A percentile compares a stretch with the other conserved stretches of the same genome.
Evolutionary conservation across 2,797 vertebrate genomes (phyloP).

Genomic region (Nyctibius grandis): DNA sequence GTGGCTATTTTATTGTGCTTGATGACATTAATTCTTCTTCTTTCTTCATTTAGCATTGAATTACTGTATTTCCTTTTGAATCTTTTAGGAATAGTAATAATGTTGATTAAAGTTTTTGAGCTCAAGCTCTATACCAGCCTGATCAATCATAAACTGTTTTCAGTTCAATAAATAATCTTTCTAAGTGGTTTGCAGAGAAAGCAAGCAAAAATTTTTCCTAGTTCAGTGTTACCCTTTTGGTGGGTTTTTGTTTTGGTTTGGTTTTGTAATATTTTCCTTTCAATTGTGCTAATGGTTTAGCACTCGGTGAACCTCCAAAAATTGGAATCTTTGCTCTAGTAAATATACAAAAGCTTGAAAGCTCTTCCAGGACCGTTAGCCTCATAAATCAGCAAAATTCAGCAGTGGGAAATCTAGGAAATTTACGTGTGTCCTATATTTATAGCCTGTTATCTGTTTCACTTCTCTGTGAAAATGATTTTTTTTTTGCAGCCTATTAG

Average conservation of each 20-base stretch:
- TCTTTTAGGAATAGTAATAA: neutral
- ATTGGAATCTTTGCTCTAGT: neutral
- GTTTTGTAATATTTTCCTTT: neutral
- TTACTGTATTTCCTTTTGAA: neutral
- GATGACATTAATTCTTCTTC: neutral
- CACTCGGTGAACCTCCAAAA: neutral
- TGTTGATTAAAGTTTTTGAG: neutral
- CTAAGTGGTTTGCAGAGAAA: neutral
- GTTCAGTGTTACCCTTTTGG: neutral
- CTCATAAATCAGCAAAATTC: neutral
- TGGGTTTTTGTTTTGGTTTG: rapidly evolving
- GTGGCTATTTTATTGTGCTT: neutral
- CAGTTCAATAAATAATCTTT: neutral
- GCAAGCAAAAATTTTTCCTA: neutral
- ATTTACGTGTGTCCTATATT: neutral
- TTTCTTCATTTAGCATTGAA: neutral
- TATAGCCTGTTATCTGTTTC: neutral
- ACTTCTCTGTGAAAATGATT: neutral
- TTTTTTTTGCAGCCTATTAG: neutral
- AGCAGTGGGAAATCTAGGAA: neutral
- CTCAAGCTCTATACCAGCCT: neutral
- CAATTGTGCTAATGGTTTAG: neutral
- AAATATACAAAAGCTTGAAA: neutral
- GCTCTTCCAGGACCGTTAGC: neutral
- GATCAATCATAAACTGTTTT: neutral